phyloP scores from a whole-genome alignment of 2,888 invertebrate species.

The Lottia scabra region DNA sequence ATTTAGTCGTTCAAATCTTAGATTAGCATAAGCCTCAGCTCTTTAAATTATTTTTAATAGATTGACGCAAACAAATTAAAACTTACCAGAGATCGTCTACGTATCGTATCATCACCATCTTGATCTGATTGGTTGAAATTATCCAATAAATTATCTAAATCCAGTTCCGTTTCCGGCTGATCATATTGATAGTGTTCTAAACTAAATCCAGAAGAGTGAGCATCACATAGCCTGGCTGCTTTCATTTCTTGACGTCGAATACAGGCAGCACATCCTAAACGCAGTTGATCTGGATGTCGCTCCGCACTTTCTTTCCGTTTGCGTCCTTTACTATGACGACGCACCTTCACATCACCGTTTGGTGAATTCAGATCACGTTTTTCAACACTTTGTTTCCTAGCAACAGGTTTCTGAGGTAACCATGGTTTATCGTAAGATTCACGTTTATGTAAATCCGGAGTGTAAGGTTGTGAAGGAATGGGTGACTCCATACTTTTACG shows the following conservation, averaged over 20 bases:
- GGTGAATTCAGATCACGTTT: not conserved
- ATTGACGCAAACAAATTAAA: no score
- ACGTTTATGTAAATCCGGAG: not conserved
- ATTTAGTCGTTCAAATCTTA: no score
- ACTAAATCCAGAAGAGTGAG: not conserved
- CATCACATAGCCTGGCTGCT: not conserved
- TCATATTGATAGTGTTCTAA: not conserved
- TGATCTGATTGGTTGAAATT: no score
- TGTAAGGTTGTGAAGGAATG: not conserved
- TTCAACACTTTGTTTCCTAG: not conserved
- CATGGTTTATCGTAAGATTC: not conserved
- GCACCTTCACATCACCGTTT: not conserved
- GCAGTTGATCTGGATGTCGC: not conserved
- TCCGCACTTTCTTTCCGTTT: not conserved
- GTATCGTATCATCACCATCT: no score
- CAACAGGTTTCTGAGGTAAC: not conserved
- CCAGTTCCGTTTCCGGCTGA: not conserved
- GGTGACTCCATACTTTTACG: not conserved
- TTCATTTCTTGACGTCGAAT: not conserved
- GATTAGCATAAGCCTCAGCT: no score
- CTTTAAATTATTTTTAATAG: no score
- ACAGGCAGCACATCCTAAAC: not conserved
- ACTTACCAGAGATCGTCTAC: no score
- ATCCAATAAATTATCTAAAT: not conserved
- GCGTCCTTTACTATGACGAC: not conserved